Evolutionary conservation across 2,113 vertebrate genomes (phyloP), one percentile per base, ranked within the genome.

Genomic region (Girardinichthys multiradiatus): DNA sequence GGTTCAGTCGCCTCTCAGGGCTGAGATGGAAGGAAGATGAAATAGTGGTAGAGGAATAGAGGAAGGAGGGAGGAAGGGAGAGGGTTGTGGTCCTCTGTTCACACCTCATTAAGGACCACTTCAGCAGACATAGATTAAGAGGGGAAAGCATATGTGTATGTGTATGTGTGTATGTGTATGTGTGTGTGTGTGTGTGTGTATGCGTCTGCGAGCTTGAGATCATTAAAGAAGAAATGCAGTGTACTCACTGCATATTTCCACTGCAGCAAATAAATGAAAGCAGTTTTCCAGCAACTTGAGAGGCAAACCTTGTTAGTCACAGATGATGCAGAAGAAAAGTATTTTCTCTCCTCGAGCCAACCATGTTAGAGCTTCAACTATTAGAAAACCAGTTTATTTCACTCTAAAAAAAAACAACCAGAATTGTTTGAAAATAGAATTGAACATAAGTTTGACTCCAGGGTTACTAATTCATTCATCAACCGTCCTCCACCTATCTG

Each of bases 71-170:
- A 57, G 39, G 81, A 54, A 76, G 70, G 39, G 66, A 76, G 76
- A 70, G 63, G 76, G 84, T 74, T 80, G 82, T 80, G 84, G 78
- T 84, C 75, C 66, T 81, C 82, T 83, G 79, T 90, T 89, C 88
- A 92, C 80, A 90, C 86, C 88, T 92, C 89, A 92, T 91, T 93
- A 91, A 90, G 88, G 88, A 79, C 77, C 86, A 89, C 86, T 92
- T 86, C 87, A 80, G 68, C 86, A 90, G 72, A 89, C 79, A 85
- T 76, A 89, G 85, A 90, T 93, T 90, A 89, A 86, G 80, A 75
- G 74, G 70, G 77, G 67, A 37, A 39, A 51, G 72, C 9, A 24
- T 61, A 64, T n/a, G 58, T 70, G 59, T 45, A 69, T 67, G 57
- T 61, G 72, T 6, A 21, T 57, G 69, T n/a, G 58, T 69, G 59